Percentiles rank a stretch among this genome's conserved stretches.
Evolutionary conservation across 37 sponge, comb jelly and placozoan genomes (phyloP).

Genomic region (Hormiphora californensis): DNA sequence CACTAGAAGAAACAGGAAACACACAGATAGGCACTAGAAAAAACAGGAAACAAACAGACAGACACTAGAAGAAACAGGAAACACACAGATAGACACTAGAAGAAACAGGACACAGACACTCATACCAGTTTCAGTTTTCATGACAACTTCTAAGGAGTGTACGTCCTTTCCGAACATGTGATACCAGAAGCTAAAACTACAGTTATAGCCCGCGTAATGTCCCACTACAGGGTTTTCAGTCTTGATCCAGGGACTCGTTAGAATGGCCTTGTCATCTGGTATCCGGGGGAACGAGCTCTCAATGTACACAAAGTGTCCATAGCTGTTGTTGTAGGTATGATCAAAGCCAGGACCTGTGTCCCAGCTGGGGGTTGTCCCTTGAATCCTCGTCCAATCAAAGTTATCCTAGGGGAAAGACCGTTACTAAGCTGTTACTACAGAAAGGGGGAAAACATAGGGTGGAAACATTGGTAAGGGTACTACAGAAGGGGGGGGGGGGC

Average conservation of each 20-base stretch:
- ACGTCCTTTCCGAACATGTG: conserved; percentile 56
- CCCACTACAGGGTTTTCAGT: conserved; percentile 30
- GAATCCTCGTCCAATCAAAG: conserved; percentile 57
- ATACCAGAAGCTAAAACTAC: conserved; percentile 53
- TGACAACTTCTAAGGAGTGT: conserved; percentile 24
- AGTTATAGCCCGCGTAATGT: conserved; percentile 34
- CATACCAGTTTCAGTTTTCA: conserved; percentile 27
- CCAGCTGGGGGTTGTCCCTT: conserved; percentile 55
- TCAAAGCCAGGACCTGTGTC: conserved; percentile 55
- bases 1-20: no score
- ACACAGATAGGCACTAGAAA: no score
- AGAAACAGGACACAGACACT: no score
- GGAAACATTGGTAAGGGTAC: no score
- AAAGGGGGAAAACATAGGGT: no score
- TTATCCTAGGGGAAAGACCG: conserved; percentile 5
- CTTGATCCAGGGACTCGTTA: conserved; percentile 54
- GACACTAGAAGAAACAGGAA: no score
- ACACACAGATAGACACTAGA: no score
- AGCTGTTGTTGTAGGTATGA: conserved; percentile 54
- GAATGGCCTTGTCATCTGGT: conserved; percentile 52
- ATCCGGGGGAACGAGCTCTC: conserved; percentile 37
- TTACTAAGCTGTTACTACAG: no score
- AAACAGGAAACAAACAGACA: no score
- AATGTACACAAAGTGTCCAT: conserved; percentile 52
- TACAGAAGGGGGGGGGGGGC: no score